Base-by-base conservation (phyloP, 2,888 invertebrate species). In the Argynnis bischoffii region DNA sequence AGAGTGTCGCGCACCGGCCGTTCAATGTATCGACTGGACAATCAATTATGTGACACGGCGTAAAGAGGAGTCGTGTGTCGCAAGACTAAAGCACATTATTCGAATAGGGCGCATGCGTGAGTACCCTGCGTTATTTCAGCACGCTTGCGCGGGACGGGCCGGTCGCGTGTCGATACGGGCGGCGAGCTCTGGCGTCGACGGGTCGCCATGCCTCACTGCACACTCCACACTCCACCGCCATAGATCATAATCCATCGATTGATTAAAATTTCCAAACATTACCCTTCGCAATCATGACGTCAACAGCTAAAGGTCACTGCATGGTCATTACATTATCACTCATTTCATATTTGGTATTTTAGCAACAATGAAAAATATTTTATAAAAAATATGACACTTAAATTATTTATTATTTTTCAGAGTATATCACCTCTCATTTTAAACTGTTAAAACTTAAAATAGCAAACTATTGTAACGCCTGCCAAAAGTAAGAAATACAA, bases 11-110 rank as follows among this genome's bases (percentile, higher is more conserved):
- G 81, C 85, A 85, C 83, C 57, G 75, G 71, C 72, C 76, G 77
- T 78, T 88, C 92, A 92, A 92, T 92, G 91, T 88, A 91, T 87
- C 84, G 90, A 87, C 84, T 86, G 89, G 86, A 84, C 89, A 86
- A 91, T 90, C 86, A 90, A 90, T 91, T 90, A 91, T 88, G 89
- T 87, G 91, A 90, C 90, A 88, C 74, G 79, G 83, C 79, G 80
- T 79, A 81, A 85, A 86, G 87, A 88, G 81, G 86, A 86, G 82
- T 78, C 83, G 86, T 85, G 86, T 87, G 87, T 86, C 85, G 87
- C 86, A 82, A 85, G 72, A 77, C 82, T 77, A 78, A 73, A 78
- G 80, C 77, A 77, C 77, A 80, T 78, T 80, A 75, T 71, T 67
- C 73, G 73, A 75, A 72, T 73, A 76, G 75, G 73, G 73, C 87